Base-by-base conservation (phyloP, 2,113 vertebrate genomes). In the Nyctibius bracteatus region DNA sequence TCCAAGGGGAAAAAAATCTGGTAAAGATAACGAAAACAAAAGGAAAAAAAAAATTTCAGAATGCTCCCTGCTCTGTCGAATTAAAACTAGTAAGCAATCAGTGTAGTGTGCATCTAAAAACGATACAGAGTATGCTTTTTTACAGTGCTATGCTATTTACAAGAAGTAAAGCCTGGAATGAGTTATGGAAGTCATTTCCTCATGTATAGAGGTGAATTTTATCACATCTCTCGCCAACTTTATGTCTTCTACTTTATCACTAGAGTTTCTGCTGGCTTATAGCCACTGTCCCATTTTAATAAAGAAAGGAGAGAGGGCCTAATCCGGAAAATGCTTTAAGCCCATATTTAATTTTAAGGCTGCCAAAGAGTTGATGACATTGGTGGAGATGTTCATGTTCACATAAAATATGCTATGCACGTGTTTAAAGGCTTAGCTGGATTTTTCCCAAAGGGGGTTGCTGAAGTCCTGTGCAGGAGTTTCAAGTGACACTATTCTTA, bases 161-260 rank as follows among this genome's bases (percentile, higher is more conserved):
- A 93, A 86, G 79, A 86, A 86, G 93, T 92, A 95, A 95, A 95
- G 86, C 77, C 82, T 91, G 86, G 75, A 96, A 86, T 94, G 96
- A 97, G 68, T 96, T 95, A 94, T 95, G 86, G 92, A 86, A 96
- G 92, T 92, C 92, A 93, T 96, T 97, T 95, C 86, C 90, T 91
- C 94, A 72, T 95, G 95, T 94, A 92, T 81, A 79, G 88, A 91
- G 93, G 92, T 28, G 95, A 84, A 96, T 96, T 97, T 97, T 97
- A 97, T 97, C 95, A 86, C 93, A 93, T 81, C 90, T 92, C 95
- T 95, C 61, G 73, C 90, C 88, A 93, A 86, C 75, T 97, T 97
- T 97, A 96, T 96, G 96, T 94, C 91, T 94, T 95, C 86, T 93
- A 88, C 77, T 97, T 96, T 93, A 96, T 96, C 92, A 93, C 96